These are phyloP conservation scores for Eurytoma californica DNA, from an alignment of 2,888 invertebrate species.

Conservation along the genomic window DNA sequence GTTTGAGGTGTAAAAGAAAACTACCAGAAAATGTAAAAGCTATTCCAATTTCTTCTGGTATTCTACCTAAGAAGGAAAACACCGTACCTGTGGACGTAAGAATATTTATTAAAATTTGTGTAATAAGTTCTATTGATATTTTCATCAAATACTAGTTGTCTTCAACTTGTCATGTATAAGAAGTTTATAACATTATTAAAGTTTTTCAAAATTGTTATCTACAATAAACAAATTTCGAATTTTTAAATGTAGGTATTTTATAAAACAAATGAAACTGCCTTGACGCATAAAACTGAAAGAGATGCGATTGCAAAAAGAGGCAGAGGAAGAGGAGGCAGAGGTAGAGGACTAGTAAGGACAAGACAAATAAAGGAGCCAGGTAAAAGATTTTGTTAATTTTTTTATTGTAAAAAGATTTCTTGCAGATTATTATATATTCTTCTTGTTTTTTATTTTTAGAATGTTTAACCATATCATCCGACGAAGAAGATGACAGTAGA, in stretches of 20 bases:
- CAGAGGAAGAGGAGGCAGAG: constrained; percentile 63
- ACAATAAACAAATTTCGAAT: constrained; percentile 22
- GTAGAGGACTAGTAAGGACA: constrained; percentile 60
- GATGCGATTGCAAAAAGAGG: constrained; percentile 61
- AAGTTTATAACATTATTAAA: constrained; percentile 2
- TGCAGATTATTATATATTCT: constrained; percentile 27
- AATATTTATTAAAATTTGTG: constrained; percentile 28
- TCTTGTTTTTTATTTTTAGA: constrained; percentile 61
- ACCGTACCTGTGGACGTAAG: constrained; percentile 58
- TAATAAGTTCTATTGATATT: constrained; percentile 16
- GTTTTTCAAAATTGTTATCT: background rate
- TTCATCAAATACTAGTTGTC: constrained; percentile 1
- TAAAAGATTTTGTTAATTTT: constrained; percentile 56
- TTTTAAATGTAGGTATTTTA: constrained; percentile 65
- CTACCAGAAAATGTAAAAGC: constrained; percentile 84
- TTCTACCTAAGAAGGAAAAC: constrained; percentile 59
- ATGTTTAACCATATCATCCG: constrained; percentile 75
- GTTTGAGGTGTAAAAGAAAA: constrained; percentile 84
- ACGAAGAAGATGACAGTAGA: constrained; percentile 72
- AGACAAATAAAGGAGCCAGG: constrained; percentile 72
- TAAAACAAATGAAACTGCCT: constrained; percentile 63
- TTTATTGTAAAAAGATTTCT: constrained; percentile 14
- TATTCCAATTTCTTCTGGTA: constrained; percentile 66
- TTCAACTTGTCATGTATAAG: constrained; percentile 38
- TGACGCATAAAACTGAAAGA: constrained; percentile 39